Conservation (phyloP, 1,140 invertebrate genomes). For the roundworm (Caenorhabditis elegans) region DNA sequence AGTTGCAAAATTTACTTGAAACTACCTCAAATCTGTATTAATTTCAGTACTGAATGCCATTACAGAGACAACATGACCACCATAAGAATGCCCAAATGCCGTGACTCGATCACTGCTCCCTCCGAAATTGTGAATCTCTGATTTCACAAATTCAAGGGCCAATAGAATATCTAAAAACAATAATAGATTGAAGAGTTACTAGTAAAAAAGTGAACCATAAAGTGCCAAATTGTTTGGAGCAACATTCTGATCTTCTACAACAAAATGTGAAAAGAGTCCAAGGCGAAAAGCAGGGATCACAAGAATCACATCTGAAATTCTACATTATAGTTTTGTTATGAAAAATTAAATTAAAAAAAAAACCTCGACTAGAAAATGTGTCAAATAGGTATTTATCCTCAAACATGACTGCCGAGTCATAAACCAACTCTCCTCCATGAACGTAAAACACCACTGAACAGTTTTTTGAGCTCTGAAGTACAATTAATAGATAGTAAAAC, state of each 20-base stretch:
- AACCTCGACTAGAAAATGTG: background rate
- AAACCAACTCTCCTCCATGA: conserved; percentile 26
- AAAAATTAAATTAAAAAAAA: background rate
- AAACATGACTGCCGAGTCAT: conserved; percentile 35
- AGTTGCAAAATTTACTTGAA: background rate
- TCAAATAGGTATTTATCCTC: background rate
- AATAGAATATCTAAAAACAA: conserved; percentile 70
- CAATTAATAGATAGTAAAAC: background rate
- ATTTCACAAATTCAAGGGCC: conserved; percentile 78
- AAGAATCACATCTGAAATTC: conserved; percentile 11
- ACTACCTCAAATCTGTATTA: background rate
- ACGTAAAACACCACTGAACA: conserved; percentile 23
- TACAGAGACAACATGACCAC: conserved; percentile 88
- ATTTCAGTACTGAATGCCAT: conserved; percentile 76
- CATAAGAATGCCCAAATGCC: conserved; percentile 86
- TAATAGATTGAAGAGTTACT: background rate
- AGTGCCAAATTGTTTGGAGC: conserved; percentile 11
- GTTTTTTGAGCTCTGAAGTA: background rate
- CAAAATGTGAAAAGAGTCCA: background rate
- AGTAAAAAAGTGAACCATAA: background rate
- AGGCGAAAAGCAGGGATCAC: conserved; percentile 26
- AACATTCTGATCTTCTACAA: background rate
- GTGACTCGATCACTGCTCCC: conserved; percentile 90
- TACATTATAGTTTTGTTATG: no score
- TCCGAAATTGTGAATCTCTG: conserved; percentile 84